A percentile compares a stretch with the other conserved stretches of the same genome.
phyloP scores from a whole-genome alignment of 2,888 invertebrate species.

The Pocota personata region DNA sequence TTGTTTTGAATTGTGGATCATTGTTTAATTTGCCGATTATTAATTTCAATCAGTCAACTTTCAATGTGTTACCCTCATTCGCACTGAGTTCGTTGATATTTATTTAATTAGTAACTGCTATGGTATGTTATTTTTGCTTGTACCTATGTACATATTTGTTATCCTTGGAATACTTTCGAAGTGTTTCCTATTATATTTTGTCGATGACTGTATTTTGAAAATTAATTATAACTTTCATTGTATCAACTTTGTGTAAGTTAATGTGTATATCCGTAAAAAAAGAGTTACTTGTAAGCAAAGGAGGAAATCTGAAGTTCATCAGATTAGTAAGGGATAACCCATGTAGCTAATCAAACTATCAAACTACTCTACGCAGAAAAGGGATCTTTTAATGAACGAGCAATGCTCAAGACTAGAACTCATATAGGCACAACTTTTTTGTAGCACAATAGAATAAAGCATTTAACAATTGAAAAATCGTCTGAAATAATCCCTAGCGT shows the following conservation, averaged over 20 bases:
- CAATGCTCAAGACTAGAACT: too few relatives aligned
- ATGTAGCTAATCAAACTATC: too few relatives aligned
- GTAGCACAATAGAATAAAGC: too few relatives aligned
- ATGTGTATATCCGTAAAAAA: too few relatives aligned
- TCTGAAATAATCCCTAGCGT: too few relatives aligned
- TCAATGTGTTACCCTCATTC: not conserved
- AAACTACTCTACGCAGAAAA: too few relatives aligned
- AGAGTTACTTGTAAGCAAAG: too few relatives aligned
- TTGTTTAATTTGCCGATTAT: slow-evolving; percentile 9
- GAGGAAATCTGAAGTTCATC: too few relatives aligned
- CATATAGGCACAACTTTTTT: too few relatives aligned
- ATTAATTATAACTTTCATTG: not conserved
- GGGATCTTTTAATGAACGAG: too few relatives aligned
- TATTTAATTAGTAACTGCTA: slow-evolving; percentile 10
- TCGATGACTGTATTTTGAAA: not conserved
- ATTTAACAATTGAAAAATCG: too few relatives aligned
- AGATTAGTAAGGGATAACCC: too few relatives aligned
- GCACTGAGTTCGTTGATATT: slow-evolving; percentile 2
- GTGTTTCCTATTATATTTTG: not conserved
- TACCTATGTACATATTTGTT: not conserved
- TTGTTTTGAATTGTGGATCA: slow-evolving; percentile 4
- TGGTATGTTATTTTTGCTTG: not conserved
- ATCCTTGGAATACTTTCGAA: slow-evolving; percentile 14
- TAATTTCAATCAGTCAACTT: slow-evolving; percentile 11
- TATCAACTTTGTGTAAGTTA: not conserved